Evolutionary conservation across 1,140 invertebrate species (phyloP), one percentile per base, ranked within the genome.

Genomic region (Anoplolepis gracilipes): DNA sequence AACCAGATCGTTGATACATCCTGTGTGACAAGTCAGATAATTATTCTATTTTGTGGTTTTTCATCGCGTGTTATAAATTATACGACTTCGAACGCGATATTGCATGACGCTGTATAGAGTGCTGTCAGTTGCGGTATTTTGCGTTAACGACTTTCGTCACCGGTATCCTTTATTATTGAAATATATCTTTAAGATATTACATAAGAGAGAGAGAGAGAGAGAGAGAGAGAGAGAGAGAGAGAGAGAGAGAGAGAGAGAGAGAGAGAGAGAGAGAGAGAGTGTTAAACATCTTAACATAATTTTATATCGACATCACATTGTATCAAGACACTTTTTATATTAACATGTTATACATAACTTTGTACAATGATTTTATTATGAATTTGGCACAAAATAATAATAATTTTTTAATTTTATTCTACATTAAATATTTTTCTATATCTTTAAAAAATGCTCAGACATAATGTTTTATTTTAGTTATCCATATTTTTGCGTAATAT

Each of bases 1-100:
- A 92, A 90, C 87, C 69, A 84, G 67, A 86, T 84, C 85, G 88
- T 25, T 64, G 75, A 90, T 90, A 90, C 79, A 84, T 89, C 88
- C 88, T 89, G 85, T 55, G 57, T 57, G 61, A 84, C 61, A 49
- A 64, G 13, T 65, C 28, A 22, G 57, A 25, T 33, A 19, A 73
- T 86, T 89, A 88, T 82, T 57, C 39, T 57, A 36, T 70, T 86
- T 53, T 30, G 75, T n/a, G 25, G 13, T 73, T 88, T 85, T 28
- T 69, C 39, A 49, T 59, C 19, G 67, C 42, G 42, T 64, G 53
- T 36, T 53, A 55, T 22, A 53, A 70, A 79, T 85, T 82, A 82
- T 36, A 72, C 36, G 46, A 39, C 22, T 70, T 59, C 49, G 78
- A 39, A 61, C n/a, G 28, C 39, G 13, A 61, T 61, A 28, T 42